phyloP scores from a whole-genome alignment of 2,888 invertebrate genomes.

The Hesperia comma region DNA sequence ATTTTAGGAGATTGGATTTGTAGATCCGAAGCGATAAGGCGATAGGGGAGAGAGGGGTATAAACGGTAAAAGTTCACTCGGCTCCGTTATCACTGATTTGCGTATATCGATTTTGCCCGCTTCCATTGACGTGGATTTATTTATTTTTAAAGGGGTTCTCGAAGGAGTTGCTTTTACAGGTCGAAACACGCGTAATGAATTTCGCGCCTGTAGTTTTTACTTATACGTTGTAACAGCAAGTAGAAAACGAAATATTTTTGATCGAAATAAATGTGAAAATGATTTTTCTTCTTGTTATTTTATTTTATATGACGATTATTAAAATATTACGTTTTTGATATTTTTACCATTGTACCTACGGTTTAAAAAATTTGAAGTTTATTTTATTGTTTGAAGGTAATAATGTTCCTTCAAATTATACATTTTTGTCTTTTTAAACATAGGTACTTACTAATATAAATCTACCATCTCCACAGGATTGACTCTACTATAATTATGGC shows the following conservation, averaged over 20 bases:
- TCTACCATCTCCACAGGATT: neutral
- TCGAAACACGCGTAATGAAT: conserved; percentile 39
- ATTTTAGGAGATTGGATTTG: conserved; percentile 85
- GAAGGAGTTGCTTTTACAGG: neutral
- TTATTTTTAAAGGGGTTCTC: conserved; percentile 50
- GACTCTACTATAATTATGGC: conserved; percentile 7
- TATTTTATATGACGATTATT: no score
- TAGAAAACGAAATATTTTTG: no score
- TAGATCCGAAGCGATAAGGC: conserved; percentile 77
- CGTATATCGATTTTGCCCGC: conserved; percentile 73
- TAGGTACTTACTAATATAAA: no score
- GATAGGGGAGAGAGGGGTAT: conserved; percentile 56
- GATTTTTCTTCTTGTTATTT: no score
- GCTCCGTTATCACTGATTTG: conserved; percentile 79
- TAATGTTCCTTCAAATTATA: no score
- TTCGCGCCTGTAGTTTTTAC: conserved; percentile 25
- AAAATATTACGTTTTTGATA: no score
- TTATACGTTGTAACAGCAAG: no score
- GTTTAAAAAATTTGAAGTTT: no score
- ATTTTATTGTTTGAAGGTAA: no score
- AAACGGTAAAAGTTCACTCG: conserved; percentile 49
- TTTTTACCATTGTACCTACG: no score
- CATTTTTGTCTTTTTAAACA: no score
- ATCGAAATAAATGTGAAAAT: no score
- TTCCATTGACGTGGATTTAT: conserved; percentile 60